These are phyloP conservation scores for Lasioglossum marginatum DNA, from an alignment of 2,888 invertebrate genomes.

Conservation along the genomic window DNA sequence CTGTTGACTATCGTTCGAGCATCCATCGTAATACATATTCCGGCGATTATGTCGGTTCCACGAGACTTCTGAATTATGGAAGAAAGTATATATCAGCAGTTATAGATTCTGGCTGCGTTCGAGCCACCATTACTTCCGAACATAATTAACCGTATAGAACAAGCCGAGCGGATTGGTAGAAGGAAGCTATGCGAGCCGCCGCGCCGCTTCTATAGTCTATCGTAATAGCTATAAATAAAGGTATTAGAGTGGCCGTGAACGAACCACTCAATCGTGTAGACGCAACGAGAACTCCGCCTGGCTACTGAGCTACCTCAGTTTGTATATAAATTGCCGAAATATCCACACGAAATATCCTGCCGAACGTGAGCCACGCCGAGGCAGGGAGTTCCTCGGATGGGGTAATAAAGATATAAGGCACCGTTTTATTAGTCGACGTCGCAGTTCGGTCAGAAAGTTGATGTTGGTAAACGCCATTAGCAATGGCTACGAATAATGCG, in stretches of 20 bases:
- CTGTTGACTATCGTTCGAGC: neutral
- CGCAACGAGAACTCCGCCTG: conserved; percentile 30
- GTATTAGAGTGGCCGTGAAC: conserved; percentile 52
- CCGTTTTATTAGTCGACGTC: conserved; percentile 67
- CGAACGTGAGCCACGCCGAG: conserved; percentile 61
- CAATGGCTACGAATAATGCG: conserved; percentile 39
- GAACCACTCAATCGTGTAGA: conserved; percentile 52
- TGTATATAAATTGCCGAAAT: conserved; percentile 70
- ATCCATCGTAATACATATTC: neutral
- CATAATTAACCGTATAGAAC: conserved; percentile 37
- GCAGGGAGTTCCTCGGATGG: conserved; percentile 58
- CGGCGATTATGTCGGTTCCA: neutral
- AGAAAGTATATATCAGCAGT: neutral
- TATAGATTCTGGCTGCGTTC: conserved; percentile 27
- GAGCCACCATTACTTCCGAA: conserved; percentile 18
- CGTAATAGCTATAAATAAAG: conserved; percentile 60
- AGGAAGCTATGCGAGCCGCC: conserved; percentile 17
- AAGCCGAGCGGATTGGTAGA: neutral
- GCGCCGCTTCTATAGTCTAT: conserved; percentile 35
- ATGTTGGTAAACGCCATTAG: conserved; percentile 43
- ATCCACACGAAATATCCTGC: conserved; percentile 63
- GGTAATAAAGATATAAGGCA: conserved; percentile 74
- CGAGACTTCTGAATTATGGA: neutral
- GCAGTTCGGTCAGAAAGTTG: conserved; percentile 65
- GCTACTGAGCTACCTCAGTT: conserved; percentile 26